These are phyloP conservation scores for Pristionchus japonicus DNA, from an alignment of 2,888 invertebrate genomes.

Conservation along the genomic window DNA sequence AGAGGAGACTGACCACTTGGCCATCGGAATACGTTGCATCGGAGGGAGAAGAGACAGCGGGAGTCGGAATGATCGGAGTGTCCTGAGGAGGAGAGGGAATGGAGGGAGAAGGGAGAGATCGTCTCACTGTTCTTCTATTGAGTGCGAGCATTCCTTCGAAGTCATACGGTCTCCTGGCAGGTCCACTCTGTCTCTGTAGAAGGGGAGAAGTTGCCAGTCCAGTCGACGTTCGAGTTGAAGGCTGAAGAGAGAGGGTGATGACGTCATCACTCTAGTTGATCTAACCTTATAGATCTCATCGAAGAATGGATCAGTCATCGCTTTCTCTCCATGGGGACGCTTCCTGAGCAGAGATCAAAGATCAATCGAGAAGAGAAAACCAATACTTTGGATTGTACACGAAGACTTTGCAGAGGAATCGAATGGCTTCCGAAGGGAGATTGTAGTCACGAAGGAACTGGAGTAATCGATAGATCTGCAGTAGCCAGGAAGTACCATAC, in stretches of 20 bases:
- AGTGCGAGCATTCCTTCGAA: conserved; percentile 7
- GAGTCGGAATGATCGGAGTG: conserved; percentile 13
- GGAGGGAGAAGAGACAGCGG: background rate
- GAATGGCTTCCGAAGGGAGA: background rate
- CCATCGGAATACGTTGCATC: background rate
- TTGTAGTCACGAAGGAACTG: background rate
- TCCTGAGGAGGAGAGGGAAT: background rate
- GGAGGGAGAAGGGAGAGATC: background rate
- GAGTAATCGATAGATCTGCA: background rate
- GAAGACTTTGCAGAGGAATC: conserved; percentile 4
- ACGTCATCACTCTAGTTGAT: background rate
- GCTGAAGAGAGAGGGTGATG: background rate
- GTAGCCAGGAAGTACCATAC: background rate
- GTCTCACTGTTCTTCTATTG: conserved; percentile 27
- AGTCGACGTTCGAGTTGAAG: background rate
- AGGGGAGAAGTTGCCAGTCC: background rate
- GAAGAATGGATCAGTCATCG: conserved; percentile 13
- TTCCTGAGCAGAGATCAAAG: conserved; percentile 37
- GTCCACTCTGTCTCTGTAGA: background rate
- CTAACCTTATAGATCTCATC: background rate
- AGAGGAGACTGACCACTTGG: background rate
- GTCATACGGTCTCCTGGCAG: conserved; percentile 20
- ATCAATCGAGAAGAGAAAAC: background rate
- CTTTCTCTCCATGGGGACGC: conserved; percentile 10
- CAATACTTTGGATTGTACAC: conserved; percentile 19